Evolutionary conservation across 2,888 invertebrate species (phyloP).

Genomic region (Leptopterna dolabrata): DNA sequence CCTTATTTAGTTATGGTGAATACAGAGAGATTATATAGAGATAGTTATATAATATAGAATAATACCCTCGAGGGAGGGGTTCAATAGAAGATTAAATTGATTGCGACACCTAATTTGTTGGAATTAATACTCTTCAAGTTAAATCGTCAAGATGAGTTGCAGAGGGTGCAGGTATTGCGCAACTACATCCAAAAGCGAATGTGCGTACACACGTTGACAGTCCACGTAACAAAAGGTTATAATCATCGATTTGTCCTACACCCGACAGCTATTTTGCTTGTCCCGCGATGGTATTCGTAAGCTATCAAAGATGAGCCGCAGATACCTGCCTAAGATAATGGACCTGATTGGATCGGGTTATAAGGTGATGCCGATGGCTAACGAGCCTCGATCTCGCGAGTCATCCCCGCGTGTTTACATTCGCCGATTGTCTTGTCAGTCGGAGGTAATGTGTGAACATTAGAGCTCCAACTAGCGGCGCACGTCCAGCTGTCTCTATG

Average conservation of each 20-base stretch:
- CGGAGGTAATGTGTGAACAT: conserved; percentile 1
- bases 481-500: conserved; percentile 19
- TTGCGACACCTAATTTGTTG: too few species aligned
- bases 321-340: conserved; percentile 27
- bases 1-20: too few species aligned
- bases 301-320: conserved; percentile 1
- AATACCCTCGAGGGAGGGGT: too few species aligned
- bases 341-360: conserved; percentile 35
- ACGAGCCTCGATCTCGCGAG: conserved; percentile 20
- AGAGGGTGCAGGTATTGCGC: too few species aligned
- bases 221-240: background rate
- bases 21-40: too few species aligned
- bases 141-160: too few species aligned
- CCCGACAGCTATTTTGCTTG: background rate
- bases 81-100: too few species aligned
- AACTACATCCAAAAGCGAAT: too few species aligned
- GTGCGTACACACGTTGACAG: background rate
- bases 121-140: too few species aligned
- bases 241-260: background rate
- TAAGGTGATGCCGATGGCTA: conserved; percentile 25
- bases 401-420: conserved; percentile 34
- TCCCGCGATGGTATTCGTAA: background rate
- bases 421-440: conserved; percentile 28
- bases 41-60: too few species aligned
- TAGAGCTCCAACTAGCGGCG: background rate